These are phyloP conservation scores for Heliothis subflexa DNA, from an alignment of 1,140 invertebrate species.

Conservation along the genomic window DNA sequence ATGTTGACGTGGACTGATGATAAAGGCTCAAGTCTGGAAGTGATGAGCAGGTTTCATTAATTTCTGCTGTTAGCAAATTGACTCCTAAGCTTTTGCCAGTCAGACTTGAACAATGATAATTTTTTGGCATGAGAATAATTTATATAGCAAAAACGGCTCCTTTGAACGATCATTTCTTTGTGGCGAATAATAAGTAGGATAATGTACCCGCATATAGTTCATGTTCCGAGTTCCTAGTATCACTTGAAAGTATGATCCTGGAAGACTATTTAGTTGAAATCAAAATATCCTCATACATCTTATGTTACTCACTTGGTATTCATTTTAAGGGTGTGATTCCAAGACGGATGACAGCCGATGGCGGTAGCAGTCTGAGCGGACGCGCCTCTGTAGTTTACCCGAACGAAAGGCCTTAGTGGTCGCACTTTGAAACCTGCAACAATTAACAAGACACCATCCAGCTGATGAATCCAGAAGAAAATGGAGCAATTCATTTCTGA, in stretches of 20 bases:
- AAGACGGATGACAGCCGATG: constrained; percentile 75
- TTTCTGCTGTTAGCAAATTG: not conserved
- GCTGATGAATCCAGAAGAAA: not conserved
- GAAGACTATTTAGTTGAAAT: no score
- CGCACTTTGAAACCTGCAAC: constrained; percentile 72
- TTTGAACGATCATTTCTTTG: no score
- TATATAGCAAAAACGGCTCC: no score
- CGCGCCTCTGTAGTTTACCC: constrained; percentile 63
- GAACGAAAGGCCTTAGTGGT: constrained; percentile 69
- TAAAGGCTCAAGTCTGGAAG: constrained; percentile 66
- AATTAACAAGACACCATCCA: not conserved
- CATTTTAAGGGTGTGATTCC: constrained; percentile 75
- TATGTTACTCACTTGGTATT: constrained; percentile 65
- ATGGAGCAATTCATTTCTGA: not conserved
- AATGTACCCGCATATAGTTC: no score
- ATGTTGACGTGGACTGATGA: constrained; percentile 72
- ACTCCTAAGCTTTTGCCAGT: not conserved
- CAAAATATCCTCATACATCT: no score
- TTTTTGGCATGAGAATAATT: no score
- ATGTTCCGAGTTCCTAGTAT: no score
- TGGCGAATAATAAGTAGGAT: no score
- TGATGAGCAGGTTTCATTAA: constrained; percentile 4
- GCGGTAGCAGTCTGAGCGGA: constrained; percentile 63
- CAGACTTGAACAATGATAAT: not conserved
- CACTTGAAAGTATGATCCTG: no score